Conservation (phyloP, 53 echinoderm and acorn worm genomes). For the Holothuria scabra region DNA sequence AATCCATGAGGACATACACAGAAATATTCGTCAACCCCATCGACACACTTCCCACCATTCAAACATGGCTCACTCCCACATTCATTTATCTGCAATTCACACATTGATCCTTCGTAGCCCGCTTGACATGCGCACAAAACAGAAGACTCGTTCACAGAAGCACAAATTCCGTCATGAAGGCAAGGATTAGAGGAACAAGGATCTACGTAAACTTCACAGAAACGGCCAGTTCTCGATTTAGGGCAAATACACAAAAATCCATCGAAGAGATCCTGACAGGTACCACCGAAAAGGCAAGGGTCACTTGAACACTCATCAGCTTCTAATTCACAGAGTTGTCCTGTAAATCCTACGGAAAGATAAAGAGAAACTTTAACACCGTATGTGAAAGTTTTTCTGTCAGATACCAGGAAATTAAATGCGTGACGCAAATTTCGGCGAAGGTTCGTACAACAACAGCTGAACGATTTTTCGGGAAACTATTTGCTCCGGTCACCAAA, state of each 20-base stretch:
- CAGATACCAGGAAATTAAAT: not conserved
- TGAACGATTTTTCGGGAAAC: not conserved
- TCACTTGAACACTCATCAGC: slow-evolving; percentile 82
- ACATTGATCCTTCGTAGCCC: slow-evolving; percentile 74
- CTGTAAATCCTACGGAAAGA: slow-evolving; percentile 68
- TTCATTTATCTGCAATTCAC: slow-evolving; percentile 78
- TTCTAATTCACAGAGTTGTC: slow-evolving; percentile 70
- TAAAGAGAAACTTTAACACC: not conserved
- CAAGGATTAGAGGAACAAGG: slow-evolving; percentile 80
- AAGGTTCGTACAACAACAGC: not conserved
- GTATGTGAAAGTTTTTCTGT: too few relatives aligned
- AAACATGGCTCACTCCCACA: slow-evolving; percentile 80
- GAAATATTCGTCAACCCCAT: slow-evolving; percentile 71
- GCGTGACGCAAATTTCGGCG: not conserved
- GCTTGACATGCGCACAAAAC: slow-evolving; percentile 71
- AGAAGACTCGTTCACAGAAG: slow-evolving; percentile 14
- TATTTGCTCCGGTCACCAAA: too few relatives aligned
- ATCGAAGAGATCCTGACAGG: slow-evolving; percentile 69
- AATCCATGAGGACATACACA: slow-evolving; percentile 93
- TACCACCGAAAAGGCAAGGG: slow-evolving; percentile 75
- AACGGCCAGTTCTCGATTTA: slow-evolving; percentile 66
- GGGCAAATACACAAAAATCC: slow-evolving; percentile 75
- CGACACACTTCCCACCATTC: slow-evolving; percentile 88
- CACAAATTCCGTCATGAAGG: slow-evolving; percentile 72
- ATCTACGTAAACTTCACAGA: slow-evolving; percentile 75